These are phyloP conservation scores for Aporrectodea caliginosa DNA, from an alignment of 1,140 invertebrate genomes.

Conservation along the genomic window DNA sequence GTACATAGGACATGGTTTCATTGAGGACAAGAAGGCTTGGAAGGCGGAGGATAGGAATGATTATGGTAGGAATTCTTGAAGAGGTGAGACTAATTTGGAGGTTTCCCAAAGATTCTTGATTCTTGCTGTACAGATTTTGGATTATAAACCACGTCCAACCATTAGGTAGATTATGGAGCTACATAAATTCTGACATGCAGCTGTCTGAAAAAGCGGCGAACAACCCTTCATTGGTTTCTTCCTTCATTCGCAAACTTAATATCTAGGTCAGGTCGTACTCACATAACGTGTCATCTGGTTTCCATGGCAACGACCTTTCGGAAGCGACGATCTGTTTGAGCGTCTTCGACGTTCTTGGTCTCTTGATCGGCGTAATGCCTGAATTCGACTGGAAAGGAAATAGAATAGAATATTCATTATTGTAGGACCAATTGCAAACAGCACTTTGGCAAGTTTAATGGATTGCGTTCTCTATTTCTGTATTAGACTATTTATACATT, in stretches of 20 bases:
- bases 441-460: too few relatives aligned
- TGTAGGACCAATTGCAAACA: too few relatives aligned
- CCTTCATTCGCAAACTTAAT: not conserved
- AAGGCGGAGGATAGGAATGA: too few relatives aligned
- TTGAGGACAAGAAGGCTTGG: too few relatives aligned
- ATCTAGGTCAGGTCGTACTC: conserved; percentile 1
- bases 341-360: conserved; percentile 53
- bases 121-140: too few relatives aligned
- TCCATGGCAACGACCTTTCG: conserved; percentile 35
- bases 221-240: not conserved
- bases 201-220: not conserved
- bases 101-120: too few relatives aligned
- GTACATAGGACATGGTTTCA: too few relatives aligned
- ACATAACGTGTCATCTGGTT: conserved; percentile 32
- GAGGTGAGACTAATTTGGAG: too few relatives aligned
- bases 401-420: not conserved
- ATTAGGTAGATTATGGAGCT: not conserved
- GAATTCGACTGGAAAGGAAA: not conserved
- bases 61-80: too few relatives aligned
- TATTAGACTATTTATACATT: too few relatives aligned
- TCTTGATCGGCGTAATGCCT: conserved; percentile 46
- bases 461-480: too few relatives aligned
- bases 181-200: not conserved
- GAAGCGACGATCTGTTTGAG: conserved; percentile 46
- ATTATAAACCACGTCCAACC: not conserved